Percentiles rank a stretch among this genome's conserved stretches.
phyloP scores from a whole-genome alignment of 2,888 invertebrate genomes.

The Andrena haemorrhoa region DNA sequence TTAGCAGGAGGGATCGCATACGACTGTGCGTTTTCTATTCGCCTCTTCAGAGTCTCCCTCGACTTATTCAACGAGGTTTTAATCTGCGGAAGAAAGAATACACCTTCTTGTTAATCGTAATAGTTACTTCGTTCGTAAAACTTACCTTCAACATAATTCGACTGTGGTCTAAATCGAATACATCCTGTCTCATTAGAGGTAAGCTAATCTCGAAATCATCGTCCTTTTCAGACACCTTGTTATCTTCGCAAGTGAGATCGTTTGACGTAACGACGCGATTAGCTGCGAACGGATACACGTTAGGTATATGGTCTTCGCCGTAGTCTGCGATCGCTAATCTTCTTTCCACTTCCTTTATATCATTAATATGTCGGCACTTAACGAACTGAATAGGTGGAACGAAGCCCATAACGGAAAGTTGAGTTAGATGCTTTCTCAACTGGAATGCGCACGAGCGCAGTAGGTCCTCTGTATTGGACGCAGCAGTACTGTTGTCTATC shows the following conservation, averaged over 20 bases:
- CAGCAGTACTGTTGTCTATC: conserved; percentile 83
- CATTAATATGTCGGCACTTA: conserved; percentile 88
- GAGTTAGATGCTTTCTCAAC: conserved; percentile 90
- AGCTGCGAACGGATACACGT: conserved; percentile 51
- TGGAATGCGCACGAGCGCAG: conserved; percentile 87
- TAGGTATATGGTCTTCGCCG: conserved; percentile 88
- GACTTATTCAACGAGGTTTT: conserved; percentile 79
- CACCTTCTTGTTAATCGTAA: conserved; percentile 23
- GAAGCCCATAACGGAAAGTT: conserved; percentile 90
- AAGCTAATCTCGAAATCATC: conserved; percentile 84
- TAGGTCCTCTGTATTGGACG: conserved; percentile 81
- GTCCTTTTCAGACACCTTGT: conserved; percentile 78
- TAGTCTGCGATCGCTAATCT: conserved; percentile 88
- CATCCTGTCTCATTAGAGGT: conserved; percentile 90
- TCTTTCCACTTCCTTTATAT: conserved; percentile 87
- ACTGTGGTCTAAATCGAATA: conserved; percentile 89
- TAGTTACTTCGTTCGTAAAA: conserved; percentile 2
- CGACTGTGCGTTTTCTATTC: background rate
- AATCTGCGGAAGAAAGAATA: conserved; percentile 74
- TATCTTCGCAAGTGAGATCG: conserved; percentile 10
- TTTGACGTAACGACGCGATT: conserved; percentile 18
- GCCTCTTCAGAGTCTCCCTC: conserved; percentile 73
- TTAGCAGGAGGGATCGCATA: background rate
- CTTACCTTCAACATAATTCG: conserved; percentile 87
- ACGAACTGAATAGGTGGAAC: conserved; percentile 91